Evolutionary conservation across 2,113 vertebrate genomes (phyloP).

Genomic region (Podilymbus podiceps): DNA sequence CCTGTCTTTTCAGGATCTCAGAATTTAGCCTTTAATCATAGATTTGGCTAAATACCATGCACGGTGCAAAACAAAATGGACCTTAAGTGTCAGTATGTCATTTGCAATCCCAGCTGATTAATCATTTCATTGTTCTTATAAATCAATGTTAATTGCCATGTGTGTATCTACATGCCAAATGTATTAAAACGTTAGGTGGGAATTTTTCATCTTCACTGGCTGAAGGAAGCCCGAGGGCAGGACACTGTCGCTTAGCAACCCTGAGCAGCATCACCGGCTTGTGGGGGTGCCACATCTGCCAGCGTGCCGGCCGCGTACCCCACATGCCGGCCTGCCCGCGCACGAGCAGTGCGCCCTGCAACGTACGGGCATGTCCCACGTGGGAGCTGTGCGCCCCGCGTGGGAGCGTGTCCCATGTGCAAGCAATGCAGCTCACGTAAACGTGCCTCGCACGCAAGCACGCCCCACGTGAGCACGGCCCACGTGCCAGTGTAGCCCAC

Average conservation of each 20-base stretch:
- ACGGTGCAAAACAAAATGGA: not conserved
- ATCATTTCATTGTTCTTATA: not conserved
- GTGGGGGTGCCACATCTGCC: not conserved
- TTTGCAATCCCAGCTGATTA: constrained; percentile 29
- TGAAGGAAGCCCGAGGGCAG: not conserved
- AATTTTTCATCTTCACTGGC: not conserved
- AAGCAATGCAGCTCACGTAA: not conserved
- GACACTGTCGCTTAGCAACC: not conserved
- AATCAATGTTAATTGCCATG: constrained; percentile 11
- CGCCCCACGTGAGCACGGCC: fast-evolving
- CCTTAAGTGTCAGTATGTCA: not conserved
- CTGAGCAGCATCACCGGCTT: fast-evolving
- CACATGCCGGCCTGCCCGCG: no score
- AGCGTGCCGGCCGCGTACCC: not conserved
- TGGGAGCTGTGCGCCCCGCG: no score
- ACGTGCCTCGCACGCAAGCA: fast-evolving
- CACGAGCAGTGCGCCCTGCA: not conserved
- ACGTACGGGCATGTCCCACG: fast-evolving
- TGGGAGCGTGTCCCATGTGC: fast-evolving
- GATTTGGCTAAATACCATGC: not conserved
- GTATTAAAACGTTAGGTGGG: not conserved
- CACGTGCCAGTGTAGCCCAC: fast-evolving
- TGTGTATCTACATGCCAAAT: fast-evolving
- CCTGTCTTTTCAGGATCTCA: not conserved
- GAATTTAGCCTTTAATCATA: constrained; percentile 14